phyloP scores from a whole-genome alignment of 1,140 invertebrate species.

The Halyomorpha halys region DNA sequence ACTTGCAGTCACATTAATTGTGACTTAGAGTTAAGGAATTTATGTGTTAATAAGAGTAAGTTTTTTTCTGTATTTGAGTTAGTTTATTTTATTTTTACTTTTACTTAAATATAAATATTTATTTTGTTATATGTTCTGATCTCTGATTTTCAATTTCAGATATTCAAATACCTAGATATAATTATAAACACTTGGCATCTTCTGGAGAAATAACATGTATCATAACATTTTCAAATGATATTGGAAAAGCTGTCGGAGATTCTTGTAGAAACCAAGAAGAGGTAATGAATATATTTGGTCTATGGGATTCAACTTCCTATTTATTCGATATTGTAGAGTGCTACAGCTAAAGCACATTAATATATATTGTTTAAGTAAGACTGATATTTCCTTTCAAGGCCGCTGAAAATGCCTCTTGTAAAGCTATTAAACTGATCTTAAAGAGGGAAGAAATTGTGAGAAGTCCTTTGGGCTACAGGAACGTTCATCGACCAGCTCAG shows the following conservation, averaged over 20 bases:
- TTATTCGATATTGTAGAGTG: background rate
- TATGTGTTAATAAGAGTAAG: background rate
- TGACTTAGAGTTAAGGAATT: background rate
- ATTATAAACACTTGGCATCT: background rate
- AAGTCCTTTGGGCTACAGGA: background rate
- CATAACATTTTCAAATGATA: background rate
- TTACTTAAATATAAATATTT: too few species aligned
- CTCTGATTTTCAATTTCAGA: background rate
- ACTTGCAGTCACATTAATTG: conserved; percentile 6
- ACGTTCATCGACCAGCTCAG: background rate
- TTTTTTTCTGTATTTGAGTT: background rate
- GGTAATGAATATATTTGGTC: too few species aligned
- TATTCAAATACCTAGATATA: background rate
- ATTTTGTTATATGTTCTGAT: too few species aligned
- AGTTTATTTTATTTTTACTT: too few species aligned
- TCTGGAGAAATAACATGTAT: background rate
- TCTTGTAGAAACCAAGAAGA: background rate
- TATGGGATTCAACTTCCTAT: background rate
- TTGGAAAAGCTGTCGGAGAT: background rate
- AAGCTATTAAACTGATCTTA: background rate
- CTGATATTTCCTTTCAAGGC: background rate
- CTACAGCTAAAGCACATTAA: background rate
- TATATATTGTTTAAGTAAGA: background rate
- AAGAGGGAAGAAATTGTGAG: background rate
- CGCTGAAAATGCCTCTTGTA: conserved; percentile 7